Evolutionary conservation across 2,113 vertebrate genomes (phyloP), one percentile per base, ranked within the genome.

Genomic region (Apistogramma diplotaenia): DNA sequence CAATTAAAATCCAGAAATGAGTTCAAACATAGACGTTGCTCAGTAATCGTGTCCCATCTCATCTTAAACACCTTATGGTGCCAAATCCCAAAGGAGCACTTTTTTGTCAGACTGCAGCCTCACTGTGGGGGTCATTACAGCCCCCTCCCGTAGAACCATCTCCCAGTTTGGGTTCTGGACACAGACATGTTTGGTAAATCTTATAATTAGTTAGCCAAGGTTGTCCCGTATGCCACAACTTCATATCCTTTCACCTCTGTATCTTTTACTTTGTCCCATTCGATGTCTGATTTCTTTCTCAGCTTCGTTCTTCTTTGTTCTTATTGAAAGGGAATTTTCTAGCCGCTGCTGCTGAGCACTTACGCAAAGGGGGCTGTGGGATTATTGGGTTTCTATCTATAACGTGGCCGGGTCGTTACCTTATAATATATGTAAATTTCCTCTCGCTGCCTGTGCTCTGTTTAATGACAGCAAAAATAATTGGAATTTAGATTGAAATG

Each of bases 301-400:
- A 25, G 25, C 8, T 18, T 40, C 13, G 4, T 25, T 65, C 15
- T 13, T 43, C 40, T 43, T 4, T 46, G 5, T 46, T 46, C 15
- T 15, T 6, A 5, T 46, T 46, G 43, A 13, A 40, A 40, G 4
- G 37, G 12, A 67, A 40, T 27, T 65, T 65, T 65, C 21, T 43
- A 65, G 8, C 15, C 61, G 11, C 61, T 46, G 21, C 43, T 27
- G 37, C 40, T 67, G 9, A 35, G 10, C 35, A n/a, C 58, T 35
- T 3, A 25, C 1, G 49, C 2, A 1, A 0, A 0, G 40, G 8
- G 25, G 25, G 18, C 61, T 67, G 23, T 0, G 46, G 62, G 15
- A 67, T 46, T 46, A 37, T 19, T 23, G 37, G 62, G 40, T 70
- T 49, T 1, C 25, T 0, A 0, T 49, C 0, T 70, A n/a, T 49